Base-by-base conservation (phyloP, 1,140 invertebrate genomes). In the Drosophila sproati region DNA sequence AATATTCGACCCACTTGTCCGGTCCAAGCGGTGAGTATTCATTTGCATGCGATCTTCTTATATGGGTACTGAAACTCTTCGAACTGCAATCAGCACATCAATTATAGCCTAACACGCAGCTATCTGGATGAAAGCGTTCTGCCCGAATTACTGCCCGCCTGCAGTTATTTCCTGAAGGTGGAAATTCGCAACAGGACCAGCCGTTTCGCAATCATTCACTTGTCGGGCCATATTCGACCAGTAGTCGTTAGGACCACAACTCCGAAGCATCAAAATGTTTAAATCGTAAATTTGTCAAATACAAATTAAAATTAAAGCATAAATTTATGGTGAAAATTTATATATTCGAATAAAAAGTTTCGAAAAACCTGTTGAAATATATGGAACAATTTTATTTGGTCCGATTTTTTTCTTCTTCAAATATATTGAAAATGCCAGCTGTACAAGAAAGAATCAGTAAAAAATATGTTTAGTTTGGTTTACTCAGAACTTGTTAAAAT, bases 101-200 rank as follows among this genome's bases (percentile, higher is more conserved):
- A 87, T 50, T 87, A 87, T 66, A 54, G 68, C 1, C 45, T 87
- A 6, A 43, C 50, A 3, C 70, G 82, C 0, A 76, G 68, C 52
- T 87, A 68, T 45, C 10, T 87, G 7, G 72, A 87, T 48, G 82
- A 87, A 32, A 35, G 68, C 47, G 61, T 77, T 29, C 59, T 87
- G 32, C 83, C 82, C 6, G 76, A 82, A 34, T 69, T 87, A 8
- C 57, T 87, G 31, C 82, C 82, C 7, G 76, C 87, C 3, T 82
- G 83, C 34, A 73, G 50, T 12, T 87, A 57, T 45, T 68, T 63
- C 8, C 43, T 87, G 4, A 77, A 60, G 7, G 10, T 73, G n/a
- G 6, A 54, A 2, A 82, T 82, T 41, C 50, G 59, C 2, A 59
- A 71, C 1, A 73, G 79, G 43, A 48, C 72, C 2, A 87, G 73